A percentile compares a stretch with the other conserved stretches of the same genome.
Conservation (phyloP, 2,888 invertebrate genomes). For the Agrotis ipsilon region DNA sequence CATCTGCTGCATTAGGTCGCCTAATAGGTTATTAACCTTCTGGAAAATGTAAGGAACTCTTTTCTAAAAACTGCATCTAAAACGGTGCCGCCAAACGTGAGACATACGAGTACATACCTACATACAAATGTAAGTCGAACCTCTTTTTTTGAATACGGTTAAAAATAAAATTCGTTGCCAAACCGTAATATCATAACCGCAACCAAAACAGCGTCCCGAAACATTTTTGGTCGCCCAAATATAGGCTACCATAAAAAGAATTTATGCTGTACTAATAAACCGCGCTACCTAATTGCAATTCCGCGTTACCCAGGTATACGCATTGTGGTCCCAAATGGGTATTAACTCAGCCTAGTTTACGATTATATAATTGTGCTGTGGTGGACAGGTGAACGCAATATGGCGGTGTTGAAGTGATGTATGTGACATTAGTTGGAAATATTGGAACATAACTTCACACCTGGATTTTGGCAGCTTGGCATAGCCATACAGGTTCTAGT, state of each 20-base stretch:
- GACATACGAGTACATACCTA: too few species aligned
- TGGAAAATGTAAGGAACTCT: too few species aligned
- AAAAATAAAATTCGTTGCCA: not conserved
- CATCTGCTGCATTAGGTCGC: too few species aligned
- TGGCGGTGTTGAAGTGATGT: constrained; percentile 15
- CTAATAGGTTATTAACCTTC: too few species aligned
- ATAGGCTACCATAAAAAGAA: constrained; percentile 27
- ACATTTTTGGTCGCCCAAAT: not conserved
- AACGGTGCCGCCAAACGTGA: too few species aligned
- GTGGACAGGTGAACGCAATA: constrained; percentile 22
- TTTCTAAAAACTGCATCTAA: too few species aligned
- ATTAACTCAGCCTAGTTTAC: constrained; percentile 51
- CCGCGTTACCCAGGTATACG: constrained; percentile 31
- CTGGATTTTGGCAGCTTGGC: too few species aligned
- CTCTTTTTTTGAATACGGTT: not conserved
- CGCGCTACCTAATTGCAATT: constrained; percentile 37
- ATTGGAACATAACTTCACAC: not conserved
- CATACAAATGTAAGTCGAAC: too few species aligned
- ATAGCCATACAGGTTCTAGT: too few species aligned
- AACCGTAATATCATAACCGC: constrained; percentile 7
- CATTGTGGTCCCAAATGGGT: constrained; percentile 41
- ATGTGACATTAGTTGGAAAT: constrained; percentile 19
- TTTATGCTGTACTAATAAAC: constrained; percentile 40
- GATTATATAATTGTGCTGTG: constrained; percentile 46
- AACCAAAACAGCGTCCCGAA: not conserved